A percentile compares a stretch with the other conserved stretches of the same genome.
Conservation (phyloP, 2,113 vertebrate genomes). For the Aplodontia rufa region DNA sequence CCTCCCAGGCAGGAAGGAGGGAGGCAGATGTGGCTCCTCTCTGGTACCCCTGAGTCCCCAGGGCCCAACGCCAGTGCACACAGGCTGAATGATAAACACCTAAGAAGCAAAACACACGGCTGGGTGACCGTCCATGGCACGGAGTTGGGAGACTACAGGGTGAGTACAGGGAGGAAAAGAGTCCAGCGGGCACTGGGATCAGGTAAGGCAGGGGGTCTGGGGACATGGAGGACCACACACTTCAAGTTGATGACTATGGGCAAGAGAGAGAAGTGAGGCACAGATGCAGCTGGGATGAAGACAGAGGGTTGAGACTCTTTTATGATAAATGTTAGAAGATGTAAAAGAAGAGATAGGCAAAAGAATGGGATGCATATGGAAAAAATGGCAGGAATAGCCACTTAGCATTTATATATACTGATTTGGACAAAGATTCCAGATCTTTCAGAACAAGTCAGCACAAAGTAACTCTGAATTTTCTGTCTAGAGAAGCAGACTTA, state of each 20-base stretch:
- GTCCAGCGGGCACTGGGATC: no score
- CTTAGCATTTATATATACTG: background rate
- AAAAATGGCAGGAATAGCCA: background rate
- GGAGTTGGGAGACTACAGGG: background rate
- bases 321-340: rapidly evolving
- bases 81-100: background rate
- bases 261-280: background rate
- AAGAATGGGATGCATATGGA: background rate
- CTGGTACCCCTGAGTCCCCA: background rate
- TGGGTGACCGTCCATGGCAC: background rate
- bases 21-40: background rate
- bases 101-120: background rate
- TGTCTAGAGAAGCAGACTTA: background rate
- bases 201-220: rapidly evolving
- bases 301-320: background rate
- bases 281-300: background rate
- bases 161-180: no score
- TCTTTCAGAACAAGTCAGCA: background rate
- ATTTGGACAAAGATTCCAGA: background rate
- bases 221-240: background rate
- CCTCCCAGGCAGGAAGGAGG: background rate
- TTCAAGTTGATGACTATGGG: background rate
- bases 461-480: background rate
- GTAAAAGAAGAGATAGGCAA: background rate
- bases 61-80: background rate